Conservation (phyloP, 2,113 vertebrate species). For the Anguilla rostrata region DNA sequence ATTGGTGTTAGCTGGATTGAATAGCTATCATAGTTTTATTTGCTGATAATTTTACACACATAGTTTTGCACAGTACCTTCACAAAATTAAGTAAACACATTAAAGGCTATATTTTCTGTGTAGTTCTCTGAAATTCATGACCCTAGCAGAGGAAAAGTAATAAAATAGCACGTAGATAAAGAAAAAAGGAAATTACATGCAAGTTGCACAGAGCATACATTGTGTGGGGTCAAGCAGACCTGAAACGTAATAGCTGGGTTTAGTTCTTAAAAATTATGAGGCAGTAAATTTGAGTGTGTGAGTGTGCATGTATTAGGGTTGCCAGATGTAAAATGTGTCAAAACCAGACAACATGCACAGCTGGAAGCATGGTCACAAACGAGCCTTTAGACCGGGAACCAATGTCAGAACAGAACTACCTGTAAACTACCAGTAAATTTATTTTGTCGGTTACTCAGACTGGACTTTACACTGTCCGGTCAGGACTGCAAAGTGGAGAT, state of each 20-base stretch:
- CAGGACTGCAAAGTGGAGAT: too few relatives aligned
- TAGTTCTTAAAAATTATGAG: neutral
- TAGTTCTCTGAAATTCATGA: neutral
- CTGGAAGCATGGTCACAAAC: too few relatives aligned
- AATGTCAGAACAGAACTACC: too few relatives aligned
- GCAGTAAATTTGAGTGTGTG: neutral
- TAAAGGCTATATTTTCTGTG: neutral
- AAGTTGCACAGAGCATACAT: neutral
- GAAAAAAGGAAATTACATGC: neutral
- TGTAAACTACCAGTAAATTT: too few relatives aligned
- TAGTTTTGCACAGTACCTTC: neutral
- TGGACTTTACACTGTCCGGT: too few relatives aligned
- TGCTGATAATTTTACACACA: neutral
- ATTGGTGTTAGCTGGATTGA: too few relatives aligned
- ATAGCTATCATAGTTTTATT: too few relatives aligned
- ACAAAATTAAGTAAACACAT: neutral
- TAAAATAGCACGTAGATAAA: neutral
- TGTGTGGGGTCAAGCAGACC: neutral
- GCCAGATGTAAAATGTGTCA: too few relatives aligned
- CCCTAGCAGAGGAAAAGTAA: neutral
- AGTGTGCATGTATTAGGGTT: neutral
- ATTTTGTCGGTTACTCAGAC: too few relatives aligned
- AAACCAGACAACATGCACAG: too few relatives aligned
- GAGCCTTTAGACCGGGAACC: too few relatives aligned
- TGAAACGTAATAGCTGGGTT: neutral